Evolutionary conservation across 2,113 vertebrate species (phyloP), one percentile per base, ranked within the genome.

Genomic region (Poeciliopsis prolifica): DNA sequence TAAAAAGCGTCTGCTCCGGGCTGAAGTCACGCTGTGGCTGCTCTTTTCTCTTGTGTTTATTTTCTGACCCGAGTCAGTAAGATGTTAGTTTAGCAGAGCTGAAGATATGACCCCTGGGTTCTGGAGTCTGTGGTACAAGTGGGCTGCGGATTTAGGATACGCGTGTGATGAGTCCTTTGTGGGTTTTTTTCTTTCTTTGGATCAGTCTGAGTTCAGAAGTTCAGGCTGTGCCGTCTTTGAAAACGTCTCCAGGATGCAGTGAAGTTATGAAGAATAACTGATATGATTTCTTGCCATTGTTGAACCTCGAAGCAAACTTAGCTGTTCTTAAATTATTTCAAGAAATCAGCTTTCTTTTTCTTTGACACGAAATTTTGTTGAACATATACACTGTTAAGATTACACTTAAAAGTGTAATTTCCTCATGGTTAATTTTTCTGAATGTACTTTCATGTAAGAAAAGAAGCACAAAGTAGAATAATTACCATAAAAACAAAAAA

Each of bases 21-120:
- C 54, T 19, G 14, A 68, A 72, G 72, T 87, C 77, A 60, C 14
- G 64, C 71, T 65, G 86, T 40, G 61, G 76, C 64, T 74, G n/a
- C 28, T 79, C 69, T 65, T 82, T 74, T 72, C 75, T 79, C 82
- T 58, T 67, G 86, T 79, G 84, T 85, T 86, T 77, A 71, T 83
- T 83, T 83, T 81, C 81, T 84, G 88, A 90, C 86, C 81, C 79
- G 67, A 83, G 85, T 88, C 77, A 68, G 81, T 19, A 75, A 35
- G 62, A 70, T 89, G 89, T 91, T 88, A 19, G 89, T 90, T 84
- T 85, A 86, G 78, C 79, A 63, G 24, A 40, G 77, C 35, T 75
- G 79, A 81, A 68, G 71, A 81, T 86, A 75, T 80, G 78, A 90
- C 89, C 86, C 89, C 9, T 0, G 88, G 88, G 90, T 77, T 66